Evolutionary conservation across 2,113 vertebrate genomes (phyloP).

Genomic region (Calypte anna): DNA sequence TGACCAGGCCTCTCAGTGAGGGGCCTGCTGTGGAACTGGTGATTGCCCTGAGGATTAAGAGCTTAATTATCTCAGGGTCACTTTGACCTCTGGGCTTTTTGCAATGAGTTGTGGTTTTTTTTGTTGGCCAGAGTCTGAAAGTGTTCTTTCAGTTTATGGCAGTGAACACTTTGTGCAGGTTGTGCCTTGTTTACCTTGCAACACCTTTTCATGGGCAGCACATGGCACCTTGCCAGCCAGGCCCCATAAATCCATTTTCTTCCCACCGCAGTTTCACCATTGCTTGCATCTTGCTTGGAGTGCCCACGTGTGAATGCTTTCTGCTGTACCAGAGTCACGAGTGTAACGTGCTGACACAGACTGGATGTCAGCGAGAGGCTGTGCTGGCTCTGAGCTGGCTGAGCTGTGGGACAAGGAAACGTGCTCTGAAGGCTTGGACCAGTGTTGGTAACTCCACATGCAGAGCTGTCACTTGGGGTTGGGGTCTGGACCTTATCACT

Average conservation of each 20-base stretch:
- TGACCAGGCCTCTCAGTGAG: neutral
- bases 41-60: neutral
- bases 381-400: neutral
- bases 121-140: neutral
- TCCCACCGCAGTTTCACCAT: neutral
- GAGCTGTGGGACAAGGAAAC: neutral
- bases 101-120: neutral
- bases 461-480: neutral
- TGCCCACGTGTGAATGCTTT: neutral
- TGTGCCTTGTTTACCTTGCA: neutral
- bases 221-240: neutral
- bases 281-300: accelerated
- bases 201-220: neutral
- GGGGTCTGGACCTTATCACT: neutral
- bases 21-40: neutral
- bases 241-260: neutral
- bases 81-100: neutral
- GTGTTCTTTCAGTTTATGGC: neutral
- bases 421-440: neutral
- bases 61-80: neutral
- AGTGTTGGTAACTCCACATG: neutral
- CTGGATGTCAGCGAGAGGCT: neutral
- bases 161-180: neutral
- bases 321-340: neutral
- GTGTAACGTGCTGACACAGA: neutral